Base-by-base conservation (phyloP, 1,140 invertebrate genomes). In the Drosophila pruinosa region DNA sequence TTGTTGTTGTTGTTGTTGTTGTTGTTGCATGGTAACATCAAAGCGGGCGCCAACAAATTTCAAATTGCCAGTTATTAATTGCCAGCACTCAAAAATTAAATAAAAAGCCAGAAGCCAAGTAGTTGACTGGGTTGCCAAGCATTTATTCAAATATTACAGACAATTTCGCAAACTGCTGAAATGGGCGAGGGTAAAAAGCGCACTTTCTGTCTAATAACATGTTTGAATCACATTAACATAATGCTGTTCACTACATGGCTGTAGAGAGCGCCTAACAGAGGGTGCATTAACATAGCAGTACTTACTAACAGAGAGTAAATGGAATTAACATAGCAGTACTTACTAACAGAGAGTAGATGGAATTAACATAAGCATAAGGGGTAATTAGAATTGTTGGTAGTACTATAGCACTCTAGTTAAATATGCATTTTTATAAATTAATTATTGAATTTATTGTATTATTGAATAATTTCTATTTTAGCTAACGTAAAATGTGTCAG, bases 51-150 rank as follows among this genome's bases (percentile, higher is more conserved):
- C 31, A 70, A 64, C 64, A 62, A n/a, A 53, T 69, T 68, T 45
- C 38, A 53, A 36, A 61, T 53, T 62, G 65, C 38, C 47, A 53
- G 58, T 70, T 70, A 70, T 56, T 70, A 64, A 70, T 64, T 70
- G 41, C 31, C 67, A 31, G 59, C 10, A 47, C 53, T 47, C 15
- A 7, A 19, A 38, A 17, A 39, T 12, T 3, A 15, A 15, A 36
- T 34, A 22, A 34, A 31, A 45, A 12, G 24, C 15, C 10, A 45
- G 47, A 62, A 45, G 36, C 8, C 38, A 41, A 68, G 47, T 68
- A 43, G 54, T n/a, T n/a, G n/a, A n/a, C 64, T 31, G 17, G 47
- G 41, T 34, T 43, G 56, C 22, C 14, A 63, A 12, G 19, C 38
- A 28, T 56, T 14, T 22, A 28, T 56, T 14, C 15, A 24, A 69